Evolutionary conservation across 2,888 invertebrate species (phyloP), one percentile per base, ranked within the genome.

Genomic region (Chrysina gloriosa): DNA sequence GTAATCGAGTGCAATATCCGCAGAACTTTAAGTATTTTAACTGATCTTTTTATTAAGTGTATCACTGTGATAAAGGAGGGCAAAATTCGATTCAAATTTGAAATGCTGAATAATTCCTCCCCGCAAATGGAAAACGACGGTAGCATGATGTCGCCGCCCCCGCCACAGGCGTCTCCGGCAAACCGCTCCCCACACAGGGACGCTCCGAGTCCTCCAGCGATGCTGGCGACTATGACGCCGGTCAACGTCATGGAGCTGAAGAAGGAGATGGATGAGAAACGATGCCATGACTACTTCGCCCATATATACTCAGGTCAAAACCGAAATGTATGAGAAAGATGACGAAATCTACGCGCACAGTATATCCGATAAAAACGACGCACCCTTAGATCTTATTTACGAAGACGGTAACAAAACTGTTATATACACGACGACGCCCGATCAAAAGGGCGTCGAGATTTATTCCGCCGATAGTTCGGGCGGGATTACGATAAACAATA

Each of bases 211-310:
- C 91, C 88, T 76, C 91, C 91, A 76, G 88, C 91, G 71, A 91
- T 94, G 84, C 86, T 94, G 74, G 92, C 93, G 73, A 94, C 93
- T 78, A 94, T 94, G 94, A 94, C 93, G 70, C 93, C 94, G 67
- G 94, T 94, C 73, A 93, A 92, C 79, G 93, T 93, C 34, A 87
- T 93, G 76, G 93, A 93, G 78, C 87, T 90, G 65, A 84, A 89
- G 77, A 89, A 89, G 68, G 89, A 89, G 78, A 87, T 88, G 85
- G 89, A 88, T 77, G 88, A 88, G 77, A 86, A 86, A 21, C 89
- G 90, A n/a, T 77, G 83, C 84, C 77, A 86, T 89, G 71, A 85
- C 87, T 74, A 85, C 87, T 65, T 88, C 89, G 78, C 84, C 86
- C 47, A 87, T 86, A 70, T 85, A 85, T 70, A 80, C 85, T 74